phyloP scores from a whole-genome alignment of 1,140 invertebrate genomes.

The Thalassaphorura encarpata region DNA sequence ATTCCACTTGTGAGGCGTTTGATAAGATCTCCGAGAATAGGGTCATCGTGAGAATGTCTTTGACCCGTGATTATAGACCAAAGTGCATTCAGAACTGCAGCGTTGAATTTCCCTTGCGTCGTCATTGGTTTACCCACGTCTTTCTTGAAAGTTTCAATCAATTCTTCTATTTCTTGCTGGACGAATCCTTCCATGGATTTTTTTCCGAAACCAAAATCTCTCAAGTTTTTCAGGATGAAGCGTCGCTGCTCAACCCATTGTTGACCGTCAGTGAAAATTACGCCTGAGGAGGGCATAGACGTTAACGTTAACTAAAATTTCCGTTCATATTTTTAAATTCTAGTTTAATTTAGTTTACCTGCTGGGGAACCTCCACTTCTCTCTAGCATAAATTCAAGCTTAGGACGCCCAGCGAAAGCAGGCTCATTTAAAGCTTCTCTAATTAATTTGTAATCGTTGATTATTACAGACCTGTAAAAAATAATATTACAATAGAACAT shows the following conservation, averaged over 20 bases:
- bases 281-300: conserved; percentile 36
- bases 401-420: background rate
- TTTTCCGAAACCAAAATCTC: conserved; percentile 35
- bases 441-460: background rate
- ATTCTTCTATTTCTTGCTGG: conserved; percentile 4
- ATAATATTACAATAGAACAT: too few species aligned
- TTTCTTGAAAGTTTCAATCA: conserved; percentile 4
- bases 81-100: conserved; percentile 6
- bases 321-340: background rate
- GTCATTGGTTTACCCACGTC: background rate
- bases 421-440: background rate
- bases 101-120: conserved; percentile 1
- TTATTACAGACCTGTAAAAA: background rate
- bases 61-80: conserved; percentile 1
- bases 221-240: conserved; percentile 34
- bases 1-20: background rate
- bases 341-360: background rate
- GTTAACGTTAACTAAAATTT: background rate
- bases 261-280: conserved; percentile 59
- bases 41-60: conserved; percentile 8
- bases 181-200: conserved; percentile 9
- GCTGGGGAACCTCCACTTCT: background rate
- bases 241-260: conserved; percentile 51
- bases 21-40: background rate
- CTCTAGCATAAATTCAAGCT: background rate